Base-by-base conservation (phyloP, 2,888 invertebrate species). In the Pogonocherus hispidulus region DNA sequence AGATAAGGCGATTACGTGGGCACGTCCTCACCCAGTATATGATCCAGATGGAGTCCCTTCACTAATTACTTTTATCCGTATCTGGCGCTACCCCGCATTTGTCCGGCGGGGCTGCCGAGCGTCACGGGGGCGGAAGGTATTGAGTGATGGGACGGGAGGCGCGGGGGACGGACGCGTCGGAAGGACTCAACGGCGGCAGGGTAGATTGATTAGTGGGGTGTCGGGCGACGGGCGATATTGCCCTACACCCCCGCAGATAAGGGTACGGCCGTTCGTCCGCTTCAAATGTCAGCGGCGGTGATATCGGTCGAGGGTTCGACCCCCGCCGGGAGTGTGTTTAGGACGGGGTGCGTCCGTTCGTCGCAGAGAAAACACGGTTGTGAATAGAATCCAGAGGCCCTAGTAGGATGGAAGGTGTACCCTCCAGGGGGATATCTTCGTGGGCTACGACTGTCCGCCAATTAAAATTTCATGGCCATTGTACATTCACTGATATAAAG, bases 201-300 rank as follows among this genome's bases (percentile, higher is more conserved):
- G 81, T 82, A 82, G 83, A 84, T 84, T 84, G 83, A 83, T 83
- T 83, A 83, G 83, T 83, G 82, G 82, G 83, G 83, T 82, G 81
- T 80, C 75, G 82, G 82, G 82, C 79, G 82, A 27, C 78, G 81
- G 78, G 46, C 66, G 65, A 66, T 52, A 69, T 68, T 60, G 67
- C 55, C 41, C 46, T 37, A 54, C 69, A 47, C 69, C 69, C 65
- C 60, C 64, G 20, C 69, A 69, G 69, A 66, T 65, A 69, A 66
- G 69, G 69, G 69, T 64, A 46, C 65, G 52, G 63, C 66, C 72
- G 72, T 71, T 77, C 75, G 77, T 75, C 74, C 77, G 77, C 75
- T 76, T 77, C 76, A 75, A 77, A 76, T 76, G 77, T 76, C 76
- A 77, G 74, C 72, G 72, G 74, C 72, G 72, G 72, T 72, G 72